phyloP scores from a whole-genome alignment of 2,888 invertebrate species.

The Crioceris asparagi region DNA sequence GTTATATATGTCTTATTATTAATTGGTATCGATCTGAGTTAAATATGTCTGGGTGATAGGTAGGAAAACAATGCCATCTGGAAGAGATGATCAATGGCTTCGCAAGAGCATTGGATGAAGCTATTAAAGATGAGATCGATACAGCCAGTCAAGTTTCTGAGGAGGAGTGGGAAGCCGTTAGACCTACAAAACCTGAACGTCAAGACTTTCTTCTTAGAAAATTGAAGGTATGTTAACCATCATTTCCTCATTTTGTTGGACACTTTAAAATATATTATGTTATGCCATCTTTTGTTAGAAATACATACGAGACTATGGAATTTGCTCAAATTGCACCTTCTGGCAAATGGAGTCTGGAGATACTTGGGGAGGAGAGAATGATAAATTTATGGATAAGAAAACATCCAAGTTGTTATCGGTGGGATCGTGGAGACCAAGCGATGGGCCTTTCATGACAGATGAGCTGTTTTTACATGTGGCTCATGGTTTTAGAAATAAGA shows the following conservation, averaged over 20 bases:
- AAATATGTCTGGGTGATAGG: conserved; percentile 39
- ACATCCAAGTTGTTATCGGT: conserved; percentile 38
- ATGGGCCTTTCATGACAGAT: conserved; percentile 56
- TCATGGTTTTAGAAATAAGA: conserved; percentile 67
- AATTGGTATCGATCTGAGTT: no score
- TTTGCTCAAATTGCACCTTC: conserved; percentile 45
- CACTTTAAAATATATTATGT: not conserved
- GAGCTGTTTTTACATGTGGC: conserved; percentile 68
- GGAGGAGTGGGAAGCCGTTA: conserved; percentile 76
- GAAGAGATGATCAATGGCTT: conserved; percentile 57
- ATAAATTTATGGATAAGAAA: conserved; percentile 22
- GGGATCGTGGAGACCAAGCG: conserved; percentile 64
- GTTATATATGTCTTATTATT: conserved; percentile 8
- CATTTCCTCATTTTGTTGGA: not conserved
- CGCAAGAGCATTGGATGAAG: conserved; percentile 55
- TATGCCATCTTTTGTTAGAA: conserved; percentile 21
- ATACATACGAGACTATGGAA: conserved; percentile 30
- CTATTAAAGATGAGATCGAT: conserved; percentile 59
- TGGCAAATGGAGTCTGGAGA: conserved; percentile 48
- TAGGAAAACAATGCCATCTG: conserved; percentile 57
- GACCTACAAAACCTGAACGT: conserved; percentile 57
- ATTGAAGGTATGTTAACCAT: conserved; percentile 46
- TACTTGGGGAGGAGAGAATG: conserved; percentile 46
- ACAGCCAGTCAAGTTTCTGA: conserved; percentile 66
- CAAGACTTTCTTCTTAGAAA: conserved; percentile 51